Evolutionary conservation across 2,797 vertebrate genomes (phyloP), one percentile per base, ranked within the genome.

Genomic region (Manis javanica): DNA sequence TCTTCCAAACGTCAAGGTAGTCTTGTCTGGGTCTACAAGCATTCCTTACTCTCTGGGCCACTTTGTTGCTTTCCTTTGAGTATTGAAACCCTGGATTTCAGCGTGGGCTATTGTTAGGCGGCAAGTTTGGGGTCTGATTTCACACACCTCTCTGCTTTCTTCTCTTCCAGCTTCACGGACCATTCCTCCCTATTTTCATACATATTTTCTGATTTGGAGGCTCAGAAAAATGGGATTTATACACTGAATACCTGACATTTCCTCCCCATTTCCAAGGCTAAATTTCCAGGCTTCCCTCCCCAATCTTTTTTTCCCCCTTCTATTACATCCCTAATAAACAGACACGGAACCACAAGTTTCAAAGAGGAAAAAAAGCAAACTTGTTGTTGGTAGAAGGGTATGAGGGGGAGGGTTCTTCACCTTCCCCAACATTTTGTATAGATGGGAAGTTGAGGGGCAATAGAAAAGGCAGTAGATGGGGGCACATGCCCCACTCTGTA

Each of bases 401-500:
- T 39, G 74, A 66, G 78, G 55, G 90, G 84, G 37, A 89, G 15
- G 53, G 51, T 34, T 90, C 71, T 69, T 87, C 90, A 51, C 77
- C 77, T 61, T 84, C 57, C 93, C 90, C 55, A 5, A n/a, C 61
- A 46, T 74, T 87, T 59, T 39, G 39, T 74, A 24, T 29, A 75
- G 85, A 37, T 16, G 69, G 90, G 94, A 72, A 14, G 90, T 39
- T 77, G 82, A 71, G 49, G n/a, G 87, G 79, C 77, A 39, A 90
- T 98, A 97, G 97, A 98, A 97, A 97, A 98, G 94, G 95, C 95
- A 92, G 97, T 63, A 49, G 88, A 68, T 61, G 85, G 87, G 85
- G 94, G 82, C 9, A 0, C 75, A 34, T 1, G 66, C 72, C 89
- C 95, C 37, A 24, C 77, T 95, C 96, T 97, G 97, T 96, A 95